Conservation (phyloP, 2,888 invertebrate genomes). For the Drosophila sordidapex region DNA sequence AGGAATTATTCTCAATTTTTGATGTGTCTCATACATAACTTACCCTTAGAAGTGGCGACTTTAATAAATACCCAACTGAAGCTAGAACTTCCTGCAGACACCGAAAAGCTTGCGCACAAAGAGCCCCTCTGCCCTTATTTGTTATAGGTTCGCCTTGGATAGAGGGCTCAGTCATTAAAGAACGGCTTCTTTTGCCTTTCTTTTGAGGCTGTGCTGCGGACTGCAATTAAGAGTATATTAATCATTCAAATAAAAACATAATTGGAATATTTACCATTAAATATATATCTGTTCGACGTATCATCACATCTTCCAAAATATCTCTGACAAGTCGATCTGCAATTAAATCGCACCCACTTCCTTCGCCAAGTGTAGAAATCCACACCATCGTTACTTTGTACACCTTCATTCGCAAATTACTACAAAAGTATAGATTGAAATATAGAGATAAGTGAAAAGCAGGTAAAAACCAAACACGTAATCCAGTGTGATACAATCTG, state of each 20-base stretch:
- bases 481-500: neutral
- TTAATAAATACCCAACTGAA: slow-evolving; percentile 30
- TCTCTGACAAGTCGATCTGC: slow-evolving; percentile 28
- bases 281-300: slow-evolving; percentile 18
- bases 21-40: neutral
- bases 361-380: slow-evolving; percentile 35
- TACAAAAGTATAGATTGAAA: slow-evolving; percentile 9
- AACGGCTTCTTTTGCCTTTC: slow-evolving; percentile 5
- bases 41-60: slow-evolving; percentile 35
- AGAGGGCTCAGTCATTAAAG: neutral
- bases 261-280: slow-evolving; percentile 20
- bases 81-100: slow-evolving; percentile 28
- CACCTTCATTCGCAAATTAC: slow-evolving; percentile 29
- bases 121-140: neutral
- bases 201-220: neutral
- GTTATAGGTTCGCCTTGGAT: neutral
- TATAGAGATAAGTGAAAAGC: too few relatives aligned
- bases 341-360: slow-evolving; percentile 38
- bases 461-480: too few relatives aligned
- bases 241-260: too few relatives aligned
- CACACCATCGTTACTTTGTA: slow-evolving; percentile 34
- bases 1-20: neutral
- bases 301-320: slow-evolving; percentile 30
- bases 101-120: slow-evolving; percentile 30
- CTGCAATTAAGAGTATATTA: slow-evolving; percentile 5